phyloP scores from a whole-genome alignment of 2,888 invertebrate species.

The Eucriotettix oculatus region DNA sequence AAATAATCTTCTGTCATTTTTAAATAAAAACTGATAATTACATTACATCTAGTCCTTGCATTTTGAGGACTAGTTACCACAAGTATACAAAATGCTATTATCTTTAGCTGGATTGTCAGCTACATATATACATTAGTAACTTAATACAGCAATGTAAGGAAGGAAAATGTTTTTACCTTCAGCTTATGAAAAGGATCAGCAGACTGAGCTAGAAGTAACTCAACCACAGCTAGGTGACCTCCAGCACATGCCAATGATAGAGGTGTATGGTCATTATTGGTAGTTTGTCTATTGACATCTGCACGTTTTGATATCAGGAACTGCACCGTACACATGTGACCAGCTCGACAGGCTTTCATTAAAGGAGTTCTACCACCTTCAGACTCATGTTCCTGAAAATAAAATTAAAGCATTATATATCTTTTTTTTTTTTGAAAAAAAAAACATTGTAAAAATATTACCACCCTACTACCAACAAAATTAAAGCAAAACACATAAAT shows the following conservation, averaged over 20 bases:
- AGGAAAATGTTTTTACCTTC: constrained; percentile 39
- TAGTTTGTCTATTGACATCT: constrained; percentile 74
- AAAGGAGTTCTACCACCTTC: constrained; percentile 94
- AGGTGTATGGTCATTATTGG: constrained; percentile 93
- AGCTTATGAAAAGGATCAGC: constrained; percentile 94
- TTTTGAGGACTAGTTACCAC: too few species aligned
- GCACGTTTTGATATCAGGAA: constrained; percentile 81
- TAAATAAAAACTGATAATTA: too few species aligned
- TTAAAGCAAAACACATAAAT: too few species aligned
- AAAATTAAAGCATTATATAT: neutral
- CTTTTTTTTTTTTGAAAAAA: too few species aligned
- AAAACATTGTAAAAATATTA: too few species aligned
- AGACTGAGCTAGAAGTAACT: constrained; percentile 74
- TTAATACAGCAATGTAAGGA: neutral
- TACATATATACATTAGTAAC: neutral
- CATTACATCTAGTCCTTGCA: too few species aligned
- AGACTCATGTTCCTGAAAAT: constrained; percentile 70
- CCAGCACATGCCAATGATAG: constrained; percentile 92
- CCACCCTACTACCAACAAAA: too few species aligned
- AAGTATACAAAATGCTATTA: too few species aligned
- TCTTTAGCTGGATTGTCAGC: too few species aligned
- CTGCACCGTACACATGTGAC: constrained; percentile 90
- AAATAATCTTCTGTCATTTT: too few species aligned
- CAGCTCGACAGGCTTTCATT: constrained; percentile 96
- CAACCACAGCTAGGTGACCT: constrained; percentile 86